A percentile compares a stretch with the other conserved stretches of the same genome.
Evolutionary conservation across 2,113 vertebrate genomes (phyloP).

Genomic region (Anthoscopus minutus): DNA sequence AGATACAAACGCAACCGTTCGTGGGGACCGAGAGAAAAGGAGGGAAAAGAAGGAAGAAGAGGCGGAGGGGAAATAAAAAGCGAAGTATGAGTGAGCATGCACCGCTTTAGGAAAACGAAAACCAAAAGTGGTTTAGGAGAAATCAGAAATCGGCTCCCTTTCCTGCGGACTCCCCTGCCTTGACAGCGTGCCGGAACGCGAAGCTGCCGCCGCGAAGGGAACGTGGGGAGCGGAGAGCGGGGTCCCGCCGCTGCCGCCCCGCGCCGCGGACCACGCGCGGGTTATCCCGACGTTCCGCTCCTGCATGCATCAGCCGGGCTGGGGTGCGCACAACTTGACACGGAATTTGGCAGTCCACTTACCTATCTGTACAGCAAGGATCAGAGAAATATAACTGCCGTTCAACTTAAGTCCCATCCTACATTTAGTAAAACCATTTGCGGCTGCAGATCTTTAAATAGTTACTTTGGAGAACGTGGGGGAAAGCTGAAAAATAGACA

Average conservation of each 20-base stretch:
- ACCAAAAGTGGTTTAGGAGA: neutral
- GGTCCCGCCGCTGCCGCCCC: neutral
- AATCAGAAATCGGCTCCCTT: neutral
- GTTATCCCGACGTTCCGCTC: neutral
- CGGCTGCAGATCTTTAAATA: slow-evolving; percentile 82
- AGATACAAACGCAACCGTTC: neutral
- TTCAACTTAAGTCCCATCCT: slow-evolving; percentile 97
- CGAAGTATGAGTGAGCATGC: neutral
- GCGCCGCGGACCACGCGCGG: neutral
- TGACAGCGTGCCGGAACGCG: neutral
- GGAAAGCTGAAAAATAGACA: slow-evolving; percentile 79
- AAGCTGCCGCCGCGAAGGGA: neutral
- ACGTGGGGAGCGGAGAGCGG: neutral
- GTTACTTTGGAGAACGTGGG: slow-evolving; percentile 80
- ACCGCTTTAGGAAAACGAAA: neutral
- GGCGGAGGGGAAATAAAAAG: neutral
- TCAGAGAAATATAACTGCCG: slow-evolving; percentile 89
- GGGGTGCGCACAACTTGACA: neutral
- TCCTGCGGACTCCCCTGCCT: neutral
- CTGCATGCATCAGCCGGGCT: neutral
- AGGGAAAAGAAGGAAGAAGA: neutral
- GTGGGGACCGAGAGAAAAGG: neutral
- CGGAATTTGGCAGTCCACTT: slow-evolving; percentile 68
- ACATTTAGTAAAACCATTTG: slow-evolving; percentile 90
- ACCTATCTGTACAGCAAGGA: slow-evolving; percentile 93